These are phyloP conservation scores for Galerucella calmariensis DNA, from an alignment of 2,888 invertebrate species.

Conservation along the genomic window DNA sequence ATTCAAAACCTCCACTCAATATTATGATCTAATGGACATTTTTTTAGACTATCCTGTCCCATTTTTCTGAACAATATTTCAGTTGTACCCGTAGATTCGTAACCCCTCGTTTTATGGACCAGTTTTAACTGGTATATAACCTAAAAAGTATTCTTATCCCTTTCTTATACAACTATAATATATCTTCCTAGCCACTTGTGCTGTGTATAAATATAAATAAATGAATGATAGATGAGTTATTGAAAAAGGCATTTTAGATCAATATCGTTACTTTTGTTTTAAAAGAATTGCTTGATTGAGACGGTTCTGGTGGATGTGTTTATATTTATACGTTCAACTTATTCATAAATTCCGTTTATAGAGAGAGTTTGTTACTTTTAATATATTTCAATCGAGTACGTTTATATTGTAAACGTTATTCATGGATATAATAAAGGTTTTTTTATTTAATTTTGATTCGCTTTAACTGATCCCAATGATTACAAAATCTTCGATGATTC, in stretches of 20 bases:
- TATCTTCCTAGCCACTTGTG: background rate
- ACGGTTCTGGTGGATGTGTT: conserved; percentile 13
- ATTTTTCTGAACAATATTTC: no score
- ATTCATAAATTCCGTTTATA: background rate
- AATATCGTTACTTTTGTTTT: conserved; percentile 16
- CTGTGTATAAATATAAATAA: conserved; percentile 28
- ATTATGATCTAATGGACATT: no score
- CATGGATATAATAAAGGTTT: background rate
- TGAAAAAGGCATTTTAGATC: conserved; percentile 24
- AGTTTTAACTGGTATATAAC: background rate
- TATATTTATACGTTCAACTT: conserved; percentile 14
- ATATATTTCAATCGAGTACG: no score
- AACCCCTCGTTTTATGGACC: no score
- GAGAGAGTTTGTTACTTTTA: background rate
- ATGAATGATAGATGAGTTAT: conserved; percentile 24
- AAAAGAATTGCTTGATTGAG: conserved; percentile 23
- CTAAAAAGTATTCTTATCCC: background rate
- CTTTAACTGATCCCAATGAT: no score
- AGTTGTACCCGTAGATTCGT: no score
- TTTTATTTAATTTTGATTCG: no score
- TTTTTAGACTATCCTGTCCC: no score
- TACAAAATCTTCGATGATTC: no score
- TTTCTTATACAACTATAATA: background rate
- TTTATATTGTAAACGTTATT: background rate
- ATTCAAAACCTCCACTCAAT: no score